These are phyloP conservation scores for Micromesistius poutassou DNA, from an alignment of 2,797 vertebrate species.

Conservation along the genomic window DNA sequence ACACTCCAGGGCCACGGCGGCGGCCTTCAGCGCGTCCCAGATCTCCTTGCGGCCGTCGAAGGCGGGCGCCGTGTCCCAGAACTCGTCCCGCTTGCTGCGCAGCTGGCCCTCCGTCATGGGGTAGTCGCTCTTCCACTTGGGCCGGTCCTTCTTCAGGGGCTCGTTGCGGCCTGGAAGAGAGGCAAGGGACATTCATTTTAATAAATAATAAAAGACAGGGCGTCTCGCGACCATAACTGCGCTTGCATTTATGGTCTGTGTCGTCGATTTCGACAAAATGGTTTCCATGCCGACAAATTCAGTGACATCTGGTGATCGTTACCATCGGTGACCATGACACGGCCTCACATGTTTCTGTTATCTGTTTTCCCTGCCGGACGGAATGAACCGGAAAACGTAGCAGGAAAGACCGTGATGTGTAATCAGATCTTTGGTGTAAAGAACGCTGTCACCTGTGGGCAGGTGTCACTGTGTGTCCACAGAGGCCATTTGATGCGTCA, in stretches of 20 bases:
- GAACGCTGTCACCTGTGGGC: too few relatives aligned
- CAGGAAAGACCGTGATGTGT: neutral
- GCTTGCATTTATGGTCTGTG: too few relatives aligned
- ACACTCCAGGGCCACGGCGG: slow-evolving; percentile 88
- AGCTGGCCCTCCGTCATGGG: slow-evolving; percentile 98
- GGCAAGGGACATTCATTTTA: too few relatives aligned
- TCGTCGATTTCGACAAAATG: too few relatives aligned
- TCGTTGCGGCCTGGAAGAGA: slow-evolving; percentile 85
- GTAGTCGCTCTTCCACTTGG: slow-evolving; percentile 98
- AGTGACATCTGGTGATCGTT: too few relatives aligned
- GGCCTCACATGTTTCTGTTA: neutral
- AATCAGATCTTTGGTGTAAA: too few relatives aligned
- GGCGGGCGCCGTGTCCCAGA: slow-evolving; percentile 97
- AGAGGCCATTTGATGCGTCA: too few relatives aligned
- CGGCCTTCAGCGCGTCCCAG: slow-evolving; percentile 97
- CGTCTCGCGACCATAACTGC: too few relatives aligned
- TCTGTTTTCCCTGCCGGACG: neutral
- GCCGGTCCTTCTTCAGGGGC: slow-evolving; percentile 92
- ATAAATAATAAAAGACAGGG: neutral
- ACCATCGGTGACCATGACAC: too few relatives aligned
- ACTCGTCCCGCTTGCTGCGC: slow-evolving; percentile 94
- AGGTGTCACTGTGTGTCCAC: too few relatives aligned
- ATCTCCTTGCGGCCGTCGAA: slow-evolving; percentile 99
- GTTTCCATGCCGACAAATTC: too few relatives aligned
- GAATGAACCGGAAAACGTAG: neutral